A percentile compares a stretch with the other conserved stretches of the same genome.
Evolutionary conservation across 2,797 vertebrate genomes (phyloP).

Genomic region (Macroramphosus scolopax): DNA sequence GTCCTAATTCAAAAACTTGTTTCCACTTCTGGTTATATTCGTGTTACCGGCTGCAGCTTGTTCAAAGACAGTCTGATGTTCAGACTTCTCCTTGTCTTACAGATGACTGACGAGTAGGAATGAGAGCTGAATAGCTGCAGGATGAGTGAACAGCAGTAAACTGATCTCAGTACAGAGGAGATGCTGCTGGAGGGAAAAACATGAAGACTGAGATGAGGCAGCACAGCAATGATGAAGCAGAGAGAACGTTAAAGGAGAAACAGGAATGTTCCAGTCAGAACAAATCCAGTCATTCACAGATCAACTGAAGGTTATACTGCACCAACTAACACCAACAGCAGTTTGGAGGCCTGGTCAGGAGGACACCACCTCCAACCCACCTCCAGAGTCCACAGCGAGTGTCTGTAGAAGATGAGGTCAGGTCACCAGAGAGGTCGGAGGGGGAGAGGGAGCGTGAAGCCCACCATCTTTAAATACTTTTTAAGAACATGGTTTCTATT

Average conservation of each 20-base stretch:
- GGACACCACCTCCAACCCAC: too few relatives aligned
- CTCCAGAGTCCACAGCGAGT: too few relatives aligned
- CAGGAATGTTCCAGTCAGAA: constrained; percentile 12
- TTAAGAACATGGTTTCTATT: too few relatives aligned
- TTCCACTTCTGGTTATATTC: background rate
- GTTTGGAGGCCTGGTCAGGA: too few relatives aligned
- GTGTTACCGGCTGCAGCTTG: constrained; percentile 19
- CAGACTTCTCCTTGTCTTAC: constrained; percentile 11
- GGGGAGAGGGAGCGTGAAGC: too few relatives aligned
- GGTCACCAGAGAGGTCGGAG: too few relatives aligned
- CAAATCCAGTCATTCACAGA: constrained; percentile 3
- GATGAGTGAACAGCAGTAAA: background rate
- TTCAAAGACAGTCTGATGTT: background rate
- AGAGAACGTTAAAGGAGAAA: background rate
- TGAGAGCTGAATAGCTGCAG: background rate
- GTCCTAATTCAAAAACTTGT: background rate
- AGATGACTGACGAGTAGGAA: constrained; percentile 11
- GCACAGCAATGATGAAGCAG: too few relatives aligned
- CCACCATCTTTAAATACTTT: too few relatives aligned
- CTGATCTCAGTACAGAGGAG: background rate
- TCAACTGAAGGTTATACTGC: background rate
- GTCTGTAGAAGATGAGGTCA: too few relatives aligned
- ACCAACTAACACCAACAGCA: too few relatives aligned
- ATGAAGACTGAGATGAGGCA: too few relatives aligned
- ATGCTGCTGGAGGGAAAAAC: too few relatives aligned